Conservation (phyloP, 2,888 invertebrate species). For the Drosophila acutilabella region DNA sequence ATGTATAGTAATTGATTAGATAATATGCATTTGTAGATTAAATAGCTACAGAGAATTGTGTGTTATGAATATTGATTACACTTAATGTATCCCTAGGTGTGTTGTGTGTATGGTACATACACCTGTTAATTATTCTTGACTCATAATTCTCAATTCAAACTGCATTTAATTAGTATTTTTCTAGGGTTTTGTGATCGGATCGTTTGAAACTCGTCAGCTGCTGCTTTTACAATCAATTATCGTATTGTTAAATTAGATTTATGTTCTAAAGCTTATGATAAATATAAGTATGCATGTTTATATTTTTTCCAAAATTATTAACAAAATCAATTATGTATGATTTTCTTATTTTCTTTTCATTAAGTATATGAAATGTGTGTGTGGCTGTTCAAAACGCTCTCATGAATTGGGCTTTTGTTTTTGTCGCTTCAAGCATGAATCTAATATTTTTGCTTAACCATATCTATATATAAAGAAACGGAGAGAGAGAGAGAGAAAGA, state of each 20-base stretch:
- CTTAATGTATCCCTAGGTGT: slow-evolving; percentile 12
- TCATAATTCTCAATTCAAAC: slow-evolving; percentile 30
- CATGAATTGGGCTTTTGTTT: slow-evolving; percentile 51
- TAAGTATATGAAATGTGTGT: slow-evolving; percentile 43
- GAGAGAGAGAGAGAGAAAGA: slow-evolving; percentile 46
- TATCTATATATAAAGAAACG: slow-evolving; percentile 79
- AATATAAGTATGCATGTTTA: slow-evolving; percentile 62
- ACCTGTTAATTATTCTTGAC: slow-evolving; percentile 7
- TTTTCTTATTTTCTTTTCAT: not conserved
- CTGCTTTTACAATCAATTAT: slow-evolving; percentile 49
- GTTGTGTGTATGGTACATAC: slow-evolving; percentile 3
- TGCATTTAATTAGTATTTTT: slow-evolving; percentile 24
- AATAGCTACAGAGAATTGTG: slow-evolving; percentile 25
- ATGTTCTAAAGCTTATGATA: slow-evolving; percentile 70
- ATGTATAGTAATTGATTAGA: slow-evolving; percentile 29
- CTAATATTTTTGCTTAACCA: slow-evolving; percentile 85
- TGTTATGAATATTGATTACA: slow-evolving; percentile 26
- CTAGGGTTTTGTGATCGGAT: slow-evolving; percentile 27
- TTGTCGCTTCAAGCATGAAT: slow-evolving; percentile 61
- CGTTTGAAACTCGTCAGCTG: slow-evolving; percentile 38
- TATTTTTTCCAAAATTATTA: slow-evolving; percentile 45
- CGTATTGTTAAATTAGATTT: slow-evolving; percentile 61
- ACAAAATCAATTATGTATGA: slow-evolving; percentile 49
- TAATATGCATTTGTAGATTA: slow-evolving; percentile 36
- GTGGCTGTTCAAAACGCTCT: slow-evolving; percentile 58